phyloP scores from a whole-genome alignment of 2,113 vertebrate genomes.

The Pseudorhombus dupliciocellatus region DNA sequence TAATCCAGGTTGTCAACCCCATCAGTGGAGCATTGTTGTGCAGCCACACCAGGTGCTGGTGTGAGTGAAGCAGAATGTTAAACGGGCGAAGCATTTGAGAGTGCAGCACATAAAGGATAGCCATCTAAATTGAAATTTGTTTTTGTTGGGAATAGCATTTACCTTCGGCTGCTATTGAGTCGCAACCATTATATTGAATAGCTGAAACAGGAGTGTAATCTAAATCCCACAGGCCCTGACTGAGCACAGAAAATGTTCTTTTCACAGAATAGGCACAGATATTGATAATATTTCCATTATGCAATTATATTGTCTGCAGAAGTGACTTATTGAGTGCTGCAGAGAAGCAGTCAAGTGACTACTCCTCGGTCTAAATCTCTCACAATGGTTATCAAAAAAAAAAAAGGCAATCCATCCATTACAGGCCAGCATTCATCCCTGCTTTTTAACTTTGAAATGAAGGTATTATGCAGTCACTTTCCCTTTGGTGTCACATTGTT shows the following conservation, averaged over 20 bases:
- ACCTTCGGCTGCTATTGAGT: conserved; percentile 59
- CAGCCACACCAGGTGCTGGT: conserved; percentile 20
- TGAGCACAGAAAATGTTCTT: conserved; percentile 59
- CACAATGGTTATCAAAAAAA: conserved; percentile 48
- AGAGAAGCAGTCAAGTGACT: conserved; percentile 59
- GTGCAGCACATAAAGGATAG: conserved; percentile 48
- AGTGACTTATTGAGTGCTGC: conserved; percentile 58
- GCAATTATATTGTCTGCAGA: conserved; percentile 61
- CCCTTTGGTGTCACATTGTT: conserved; percentile 50
- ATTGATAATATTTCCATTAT: conserved; percentile 71
- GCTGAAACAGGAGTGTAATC: conserved; percentile 63
- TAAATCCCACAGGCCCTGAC: conserved; percentile 58
- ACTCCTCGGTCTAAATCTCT: conserved; percentile 47
- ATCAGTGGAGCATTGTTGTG: conserved; percentile 38
- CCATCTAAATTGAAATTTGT: conserved; percentile 65
- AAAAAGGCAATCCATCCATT: conserved; percentile 52
- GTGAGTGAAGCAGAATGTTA: conserved; percentile 54
- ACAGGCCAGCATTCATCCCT: conserved; percentile 36
- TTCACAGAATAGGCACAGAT: conserved; percentile 59
- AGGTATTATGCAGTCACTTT: conserved; percentile 44
- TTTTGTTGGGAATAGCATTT: conserved; percentile 66
- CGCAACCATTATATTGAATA: conserved; percentile 59
- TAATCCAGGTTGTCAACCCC: conserved; percentile 39
- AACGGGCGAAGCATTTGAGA: conserved; percentile 53
- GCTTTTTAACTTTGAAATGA: conserved; percentile 50